Evolutionary conservation across 2,797 vertebrate species (phyloP).

Genomic region (Malacoraja senta): DNA sequence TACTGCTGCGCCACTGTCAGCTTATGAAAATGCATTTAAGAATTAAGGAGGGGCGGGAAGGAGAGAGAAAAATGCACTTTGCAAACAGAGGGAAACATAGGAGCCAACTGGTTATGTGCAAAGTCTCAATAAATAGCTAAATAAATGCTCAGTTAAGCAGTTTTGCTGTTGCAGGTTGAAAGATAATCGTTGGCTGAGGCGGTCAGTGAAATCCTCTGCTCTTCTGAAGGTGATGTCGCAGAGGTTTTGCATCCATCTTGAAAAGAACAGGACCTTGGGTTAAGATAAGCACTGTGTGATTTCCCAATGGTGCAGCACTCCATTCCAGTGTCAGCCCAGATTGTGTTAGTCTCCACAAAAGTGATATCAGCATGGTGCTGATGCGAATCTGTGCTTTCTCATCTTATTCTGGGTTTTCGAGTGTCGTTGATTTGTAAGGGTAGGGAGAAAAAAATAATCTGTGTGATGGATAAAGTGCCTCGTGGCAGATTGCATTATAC

Average conservation of each 20-base stretch:
- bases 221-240: too few relatives aligned
- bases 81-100: background rate
- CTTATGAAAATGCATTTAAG: too few relatives aligned
- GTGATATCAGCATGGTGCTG: background rate
- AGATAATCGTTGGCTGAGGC: background rate
- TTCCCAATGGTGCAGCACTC: background rate
- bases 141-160: too few relatives aligned
- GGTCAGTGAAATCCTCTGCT: too few relatives aligned
- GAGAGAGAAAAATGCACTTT: background rate
- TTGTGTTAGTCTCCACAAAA: background rate
- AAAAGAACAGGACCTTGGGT: background rate
- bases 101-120: background rate
- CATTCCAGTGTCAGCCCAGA: background rate
- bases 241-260: background rate
- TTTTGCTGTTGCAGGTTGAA: background rate
- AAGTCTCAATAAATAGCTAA: background rate
- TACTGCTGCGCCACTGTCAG: too few relatives aligned
- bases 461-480: background rate
- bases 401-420: background rate
- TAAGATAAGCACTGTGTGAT: background rate
- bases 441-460: background rate
- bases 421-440: background rate
- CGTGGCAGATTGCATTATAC: background rate
- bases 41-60: too few relatives aligned
- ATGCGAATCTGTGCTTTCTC: background rate